phyloP scores from a whole-genome alignment of 2,888 invertebrate species.

The Drosophila sordidula region DNA sequence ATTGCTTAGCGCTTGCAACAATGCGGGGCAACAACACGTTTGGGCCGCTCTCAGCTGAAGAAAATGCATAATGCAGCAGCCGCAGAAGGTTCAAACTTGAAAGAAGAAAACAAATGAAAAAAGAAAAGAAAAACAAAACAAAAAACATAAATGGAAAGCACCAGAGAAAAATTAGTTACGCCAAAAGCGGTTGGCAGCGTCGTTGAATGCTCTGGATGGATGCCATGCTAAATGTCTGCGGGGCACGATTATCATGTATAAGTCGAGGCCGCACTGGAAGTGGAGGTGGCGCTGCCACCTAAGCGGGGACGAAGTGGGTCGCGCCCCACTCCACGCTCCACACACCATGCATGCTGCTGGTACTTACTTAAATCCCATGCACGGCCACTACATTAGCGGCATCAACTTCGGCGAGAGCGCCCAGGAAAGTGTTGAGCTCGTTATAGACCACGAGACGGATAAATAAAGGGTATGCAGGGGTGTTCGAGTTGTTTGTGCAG shows the following conservation, averaged over 20 bases:
- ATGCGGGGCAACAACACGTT: conserved; percentile 51
- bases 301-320: background rate
- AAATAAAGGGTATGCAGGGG: background rate
- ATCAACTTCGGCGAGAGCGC: conserved; percentile 14
- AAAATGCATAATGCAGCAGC: conserved; percentile 69
- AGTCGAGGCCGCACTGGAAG: conserved; percentile 22
- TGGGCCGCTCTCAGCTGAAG: conserved; percentile 15
- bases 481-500: background rate
- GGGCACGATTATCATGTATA: conserved; percentile 76
- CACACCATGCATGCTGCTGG: background rate
- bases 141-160: conserved; percentile 58
- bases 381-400: conserved; percentile 47
- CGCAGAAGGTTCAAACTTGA: conserved; percentile 35
- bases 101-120: conserved; percentile 16
- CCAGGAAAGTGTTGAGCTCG: conserved; percentile 33
- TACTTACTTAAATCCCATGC: conserved; percentile 32
- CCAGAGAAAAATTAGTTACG: conserved; percentile 78
- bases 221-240: conserved; percentile 74
- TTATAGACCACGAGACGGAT: conserved; percentile 11
- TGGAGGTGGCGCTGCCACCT: conserved; percentile 20
- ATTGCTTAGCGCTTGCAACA: conserved; percentile 68
- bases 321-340: background rate
- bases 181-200: conserved; percentile 69
- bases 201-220: conserved; percentile 51
- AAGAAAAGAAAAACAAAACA: conserved; percentile 33